Conservation (phyloP, 2,113 vertebrate genomes). For the Osmerus eperlanus region DNA sequence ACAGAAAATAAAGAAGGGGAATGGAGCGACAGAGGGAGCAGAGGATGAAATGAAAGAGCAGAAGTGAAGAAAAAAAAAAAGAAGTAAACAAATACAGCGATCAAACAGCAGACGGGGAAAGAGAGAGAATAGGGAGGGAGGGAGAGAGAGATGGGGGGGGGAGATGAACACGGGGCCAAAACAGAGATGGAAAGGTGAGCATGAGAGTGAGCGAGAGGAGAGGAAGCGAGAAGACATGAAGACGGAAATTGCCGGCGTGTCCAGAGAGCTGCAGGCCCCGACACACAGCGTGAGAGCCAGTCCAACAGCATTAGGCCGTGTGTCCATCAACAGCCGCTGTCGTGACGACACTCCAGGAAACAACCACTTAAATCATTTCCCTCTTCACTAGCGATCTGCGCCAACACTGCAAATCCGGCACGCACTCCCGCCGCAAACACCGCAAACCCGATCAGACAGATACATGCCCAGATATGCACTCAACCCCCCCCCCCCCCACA, state of each 20-base stretch:
- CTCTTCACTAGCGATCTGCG: slow-evolving; percentile 25
- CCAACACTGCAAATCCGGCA: slow-evolving; percentile 14
- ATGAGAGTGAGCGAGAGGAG: not conserved
- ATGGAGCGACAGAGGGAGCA: not conserved
- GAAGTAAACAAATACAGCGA: slow-evolving; percentile 7
- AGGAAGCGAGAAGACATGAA: slow-evolving; percentile 10
- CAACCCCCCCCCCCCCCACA: not conserved
- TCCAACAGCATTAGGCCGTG: slow-evolving; percentile 59
- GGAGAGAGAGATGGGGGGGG: slow-evolving; percentile 14
- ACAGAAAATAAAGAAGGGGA: slow-evolving; percentile 20
- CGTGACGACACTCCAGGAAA: slow-evolving; percentile 52
- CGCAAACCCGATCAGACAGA: not conserved
- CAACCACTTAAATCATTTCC: slow-evolving; percentile 57
- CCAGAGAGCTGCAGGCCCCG: not conserved
- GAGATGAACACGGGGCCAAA: slow-evolving; percentile 2
- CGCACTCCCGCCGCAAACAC: slow-evolving; percentile 16
- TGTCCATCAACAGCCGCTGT: slow-evolving; percentile 55
- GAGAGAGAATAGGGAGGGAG: slow-evolving; percentile 16
- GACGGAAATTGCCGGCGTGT: not conserved
- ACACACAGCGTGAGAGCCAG: slow-evolving; percentile 51
- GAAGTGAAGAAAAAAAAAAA: slow-evolving; percentile 1
- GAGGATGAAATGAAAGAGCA: slow-evolving; percentile 27
- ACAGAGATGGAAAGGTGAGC: not conserved
- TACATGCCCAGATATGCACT: not conserved
- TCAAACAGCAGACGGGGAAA: slow-evolving; percentile 5